A percentile compares a stretch with the other conserved stretches of the same genome.
Conservation (phyloP, 2,797 vertebrate genomes). For the Miichthys miiuy region DNA sequence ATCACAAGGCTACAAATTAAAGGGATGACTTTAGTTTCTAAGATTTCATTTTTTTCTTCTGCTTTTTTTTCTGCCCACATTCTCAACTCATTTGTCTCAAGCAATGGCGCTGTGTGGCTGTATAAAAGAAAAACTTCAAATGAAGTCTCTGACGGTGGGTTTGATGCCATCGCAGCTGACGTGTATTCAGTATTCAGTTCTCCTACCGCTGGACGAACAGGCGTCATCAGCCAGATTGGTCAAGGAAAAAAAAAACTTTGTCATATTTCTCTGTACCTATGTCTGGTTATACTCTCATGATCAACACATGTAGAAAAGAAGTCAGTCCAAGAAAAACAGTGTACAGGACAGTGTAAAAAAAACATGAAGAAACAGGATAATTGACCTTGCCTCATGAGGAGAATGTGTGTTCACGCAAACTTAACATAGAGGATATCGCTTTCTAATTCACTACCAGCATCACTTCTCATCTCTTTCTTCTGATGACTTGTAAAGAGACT, state of each 20-base stretch:
- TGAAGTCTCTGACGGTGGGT: background rate
- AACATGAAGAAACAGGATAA: background rate
- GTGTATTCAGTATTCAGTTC: constrained; percentile 10
- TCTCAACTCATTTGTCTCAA: constrained; percentile 18
- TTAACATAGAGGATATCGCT: constrained; percentile 5
- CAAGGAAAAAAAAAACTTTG: constrained; percentile 1
- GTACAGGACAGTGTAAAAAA: background rate
- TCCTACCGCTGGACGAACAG: background rate
- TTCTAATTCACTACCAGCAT: constrained; percentile 25
- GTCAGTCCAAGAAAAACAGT: background rate
- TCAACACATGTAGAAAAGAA: background rate
- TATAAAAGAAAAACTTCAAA: constrained; percentile 5
- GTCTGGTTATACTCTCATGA: background rate
- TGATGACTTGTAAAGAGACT: constrained; percentile 38
- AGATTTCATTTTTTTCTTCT: constrained; percentile 18
- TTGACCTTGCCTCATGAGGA: background rate
- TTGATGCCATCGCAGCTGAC: constrained; percentile 21
- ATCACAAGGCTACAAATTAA: constrained; percentile 60
- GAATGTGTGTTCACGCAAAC: constrained; percentile 5
- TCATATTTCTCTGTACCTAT: background rate
- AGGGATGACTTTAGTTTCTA: constrained; percentile 22
- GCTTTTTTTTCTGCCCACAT: constrained; percentile 14
- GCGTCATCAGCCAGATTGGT: background rate
- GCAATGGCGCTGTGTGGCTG: background rate
- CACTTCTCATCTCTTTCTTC: constrained; percentile 9